These are phyloP conservation scores for Aphelinus certus DNA, from an alignment of 1,140 invertebrate species.

Conservation along the genomic window DNA sequence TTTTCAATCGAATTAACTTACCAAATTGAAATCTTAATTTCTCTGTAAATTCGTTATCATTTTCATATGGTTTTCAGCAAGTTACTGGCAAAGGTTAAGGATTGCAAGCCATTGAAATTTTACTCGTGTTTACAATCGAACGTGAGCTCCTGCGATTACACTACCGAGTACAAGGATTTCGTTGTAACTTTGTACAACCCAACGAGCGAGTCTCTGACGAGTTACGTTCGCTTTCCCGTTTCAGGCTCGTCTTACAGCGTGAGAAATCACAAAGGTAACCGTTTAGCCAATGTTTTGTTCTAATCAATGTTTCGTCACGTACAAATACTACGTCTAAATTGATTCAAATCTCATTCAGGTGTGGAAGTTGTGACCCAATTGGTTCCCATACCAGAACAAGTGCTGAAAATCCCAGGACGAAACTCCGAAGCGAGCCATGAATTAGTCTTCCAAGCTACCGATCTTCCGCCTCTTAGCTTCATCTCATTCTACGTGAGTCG, in stretches of 20 bases:
- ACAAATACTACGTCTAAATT: background rate
- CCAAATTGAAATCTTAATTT: no score
- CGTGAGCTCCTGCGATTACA: slow-evolving; percentile 70
- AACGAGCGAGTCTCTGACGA: slow-evolving; percentile 71
- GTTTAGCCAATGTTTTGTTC: background rate
- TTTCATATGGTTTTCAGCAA: no score
- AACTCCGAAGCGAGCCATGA: slow-evolving; percentile 70
- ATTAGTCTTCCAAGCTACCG: slow-evolving; percentile 72
- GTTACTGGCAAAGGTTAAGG: no score
- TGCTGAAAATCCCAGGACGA: slow-evolving; percentile 73
- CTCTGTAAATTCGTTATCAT: no score
- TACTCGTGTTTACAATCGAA: slow-evolving; percentile 74
- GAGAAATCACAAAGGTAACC: slow-evolving; percentile 69
- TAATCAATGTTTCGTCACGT: background rate
- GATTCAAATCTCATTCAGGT: slow-evolving; percentile 54
- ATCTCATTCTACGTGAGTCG: slow-evolving; percentile 53
- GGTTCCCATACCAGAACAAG: slow-evolving; percentile 69
- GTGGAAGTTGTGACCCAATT: slow-evolving; percentile 69
- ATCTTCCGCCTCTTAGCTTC: slow-evolving; percentile 75
- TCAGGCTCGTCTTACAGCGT: slow-evolving; percentile 70
- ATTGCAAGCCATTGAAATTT: slow-evolving; percentile 44
- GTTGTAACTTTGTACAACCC: slow-evolving; percentile 85
- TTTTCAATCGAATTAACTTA: no score
- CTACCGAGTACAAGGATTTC: slow-evolving; percentile 73
- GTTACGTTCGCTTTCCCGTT: slow-evolving; percentile 79